Evolutionary conservation across 1,140 invertebrate genomes (phyloP).

Genomic region (Panagrolaimus sp.): DNA sequence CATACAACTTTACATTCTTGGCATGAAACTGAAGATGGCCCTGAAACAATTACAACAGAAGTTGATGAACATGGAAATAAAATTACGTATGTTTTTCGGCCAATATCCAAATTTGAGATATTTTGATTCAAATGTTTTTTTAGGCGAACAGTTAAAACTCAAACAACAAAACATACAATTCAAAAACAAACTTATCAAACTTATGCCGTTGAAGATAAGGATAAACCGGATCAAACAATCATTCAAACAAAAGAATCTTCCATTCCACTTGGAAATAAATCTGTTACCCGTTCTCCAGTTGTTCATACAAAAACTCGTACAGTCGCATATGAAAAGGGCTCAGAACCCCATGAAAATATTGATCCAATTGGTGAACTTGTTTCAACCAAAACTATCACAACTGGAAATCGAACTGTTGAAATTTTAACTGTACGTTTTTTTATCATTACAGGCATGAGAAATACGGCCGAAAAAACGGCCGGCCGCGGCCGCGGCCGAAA

Average conservation of each 20-base stretch:
- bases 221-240: slow-evolving; percentile 29
- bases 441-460: not conserved
- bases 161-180: slow-evolving; percentile 58
- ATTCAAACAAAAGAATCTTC: slow-evolving; percentile 61
- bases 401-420: slow-evolving; percentile 88
- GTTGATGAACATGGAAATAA: slow-evolving; percentile 53
- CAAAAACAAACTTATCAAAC: slow-evolving; percentile 59
- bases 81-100: slow-evolving; percentile 45
- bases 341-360: slow-evolving; percentile 29
- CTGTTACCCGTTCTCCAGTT: slow-evolving; percentile 57
- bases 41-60: slow-evolving; percentile 51
- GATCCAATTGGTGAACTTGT: slow-evolving; percentile 18
- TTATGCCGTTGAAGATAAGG: slow-evolving; percentile 43
- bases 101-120: not conserved
- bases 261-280: slow-evolving; percentile 71
- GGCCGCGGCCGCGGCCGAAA: too few relatives aligned
- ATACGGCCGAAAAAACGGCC: too few relatives aligned
- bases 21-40: slow-evolving; percentile 49
- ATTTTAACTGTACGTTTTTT: slow-evolving; percentile 77
- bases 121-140: slow-evolving; percentile 25
- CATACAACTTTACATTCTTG: slow-evolving; percentile 56
- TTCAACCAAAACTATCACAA: slow-evolving; percentile 77
- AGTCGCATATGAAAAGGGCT: slow-evolving; percentile 65
- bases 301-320: slow-evolving; percentile 63
- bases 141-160: slow-evolving; percentile 54